phyloP scores from a whole-genome alignment of 2,888 invertebrate genomes.

The Eristalis pertinax region DNA sequence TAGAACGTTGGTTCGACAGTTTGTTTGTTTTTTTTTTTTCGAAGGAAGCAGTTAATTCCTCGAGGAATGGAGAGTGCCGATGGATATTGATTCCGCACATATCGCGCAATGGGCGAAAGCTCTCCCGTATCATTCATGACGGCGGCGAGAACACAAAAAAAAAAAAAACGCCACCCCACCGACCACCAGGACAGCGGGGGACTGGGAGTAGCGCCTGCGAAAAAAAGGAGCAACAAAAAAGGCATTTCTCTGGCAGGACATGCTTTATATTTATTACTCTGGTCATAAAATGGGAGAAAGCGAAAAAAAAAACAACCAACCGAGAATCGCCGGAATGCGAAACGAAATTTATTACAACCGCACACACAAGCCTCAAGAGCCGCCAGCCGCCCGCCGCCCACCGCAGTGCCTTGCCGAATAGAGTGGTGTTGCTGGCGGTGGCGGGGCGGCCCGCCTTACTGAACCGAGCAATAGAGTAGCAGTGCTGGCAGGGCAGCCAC shows the following conservation, averaged over 20 bases:
- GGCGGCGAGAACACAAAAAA: conserved; percentile 21
- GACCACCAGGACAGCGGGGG: conserved; percentile 10
- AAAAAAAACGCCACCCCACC: too few species aligned
- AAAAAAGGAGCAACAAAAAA: conserved; percentile 43
- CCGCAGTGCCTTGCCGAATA: too few species aligned
- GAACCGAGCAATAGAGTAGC: not conserved
- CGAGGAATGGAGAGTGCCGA: not conserved
- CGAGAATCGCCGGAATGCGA: conserved; percentile 56
- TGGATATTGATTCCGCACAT: not conserved
- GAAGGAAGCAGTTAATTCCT: conserved; percentile 16
- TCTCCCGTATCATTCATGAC: conserved; percentile 52
- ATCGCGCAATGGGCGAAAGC: not conserved
- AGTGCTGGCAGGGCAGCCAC: too few species aligned
- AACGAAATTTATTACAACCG: conserved; percentile 68
- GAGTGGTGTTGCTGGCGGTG: too few species aligned
- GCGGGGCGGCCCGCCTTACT: too few species aligned
- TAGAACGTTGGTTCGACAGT: not conserved
- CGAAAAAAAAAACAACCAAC: not conserved
- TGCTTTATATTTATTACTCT: conserved; percentile 70
- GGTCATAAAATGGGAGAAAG: conserved; percentile 50
- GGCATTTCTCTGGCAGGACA: conserved; percentile 66
- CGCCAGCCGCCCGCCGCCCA: not conserved
- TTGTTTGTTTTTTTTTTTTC: not conserved
- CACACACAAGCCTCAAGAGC: conserved; percentile 19
- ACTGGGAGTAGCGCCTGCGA: not conserved